Evolutionary conservation across 2,888 invertebrate species (phyloP), one percentile per base, ranked within the genome.

Genomic region (Agonopterix alstromeriana): DNA sequence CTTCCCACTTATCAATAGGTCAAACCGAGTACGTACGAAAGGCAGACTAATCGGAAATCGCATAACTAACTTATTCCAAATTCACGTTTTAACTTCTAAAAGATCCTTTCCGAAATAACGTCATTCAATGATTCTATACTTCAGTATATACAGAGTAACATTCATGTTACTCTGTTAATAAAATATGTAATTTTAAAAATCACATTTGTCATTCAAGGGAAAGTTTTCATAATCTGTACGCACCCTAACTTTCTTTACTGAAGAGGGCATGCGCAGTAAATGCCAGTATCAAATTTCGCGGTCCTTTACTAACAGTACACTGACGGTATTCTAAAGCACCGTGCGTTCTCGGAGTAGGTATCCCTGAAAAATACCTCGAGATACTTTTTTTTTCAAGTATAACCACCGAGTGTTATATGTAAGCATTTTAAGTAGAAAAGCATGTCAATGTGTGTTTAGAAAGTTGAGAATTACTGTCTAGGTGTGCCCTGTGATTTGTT

Each of bases 391-490:
- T 49, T 54, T 55, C 67, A 69, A 68, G 67, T 77, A 68, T 65
- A 71, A 69, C 65, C 70, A 67, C 68, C 70, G 78, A 69, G 77
- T 82, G 77, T 77, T 82, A 67, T 82, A 86, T 84, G 86, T 86
- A 87, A 86, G 86, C 85, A 82, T 84, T 72, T 56, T 56, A 62
- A 65, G 68, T 70, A 77, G 80, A 65, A 67, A 69, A 78, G 86
- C 85, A 86, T 86, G 85, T 77, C 51, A 65, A 68, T 82, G 70
- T 81, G 78, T 83, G 76, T 82, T 71, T 86, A 85, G 83, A 73
- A 57, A 77, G 62, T 71, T 70, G 57, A 57, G 68, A 62, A 58
- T 63, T 61, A 65, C 68, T 70, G 69, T 70, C 69, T 83, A 79
- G 78, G 78, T 81, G 83, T 77, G 51, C 62, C 71, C 67, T 71